phyloP scores from a whole-genome alignment of 2,888 invertebrate species.

The Limenitis arthemis region DNA sequence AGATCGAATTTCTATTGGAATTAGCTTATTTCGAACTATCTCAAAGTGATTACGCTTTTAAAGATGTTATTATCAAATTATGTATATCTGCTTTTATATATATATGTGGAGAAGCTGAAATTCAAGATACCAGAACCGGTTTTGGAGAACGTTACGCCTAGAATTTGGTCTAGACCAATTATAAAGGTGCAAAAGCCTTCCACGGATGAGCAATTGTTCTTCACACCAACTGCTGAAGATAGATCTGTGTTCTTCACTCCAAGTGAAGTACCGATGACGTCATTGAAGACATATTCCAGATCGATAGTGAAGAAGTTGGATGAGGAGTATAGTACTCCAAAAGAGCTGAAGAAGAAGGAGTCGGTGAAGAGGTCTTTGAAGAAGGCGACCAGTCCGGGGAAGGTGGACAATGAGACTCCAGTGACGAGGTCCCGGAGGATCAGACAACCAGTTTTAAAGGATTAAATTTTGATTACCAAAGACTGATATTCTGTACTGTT shows the following conservation, averaged over 20 bases:
- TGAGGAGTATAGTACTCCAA: constrained; percentile 44
- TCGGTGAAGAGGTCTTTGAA: constrained; percentile 28
- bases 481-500: not conserved
- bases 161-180: constrained; percentile 3
- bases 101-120: constrained; percentile 27
- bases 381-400: constrained; percentile 50
- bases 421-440: constrained; percentile 29
- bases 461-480: constrained; percentile 12
- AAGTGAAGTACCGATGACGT: constrained; percentile 30
- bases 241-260: too few relatives aligned
- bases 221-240: constrained; percentile 33
- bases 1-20: constrained; percentile 44
- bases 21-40: constrained; percentile 44
- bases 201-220: constrained; percentile 44
- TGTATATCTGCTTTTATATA: constrained; percentile 43
- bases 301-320: constrained; percentile 53
- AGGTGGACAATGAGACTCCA: constrained; percentile 31
- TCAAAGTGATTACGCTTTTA: constrained; percentile 30
- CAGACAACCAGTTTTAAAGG: constrained; percentile 24
- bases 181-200: constrained; percentile 9
- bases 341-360: constrained; percentile 9
- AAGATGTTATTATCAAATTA: constrained; percentile 42
- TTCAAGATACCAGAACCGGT: constrained; percentile 53
- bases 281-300: constrained; percentile 44
- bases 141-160: constrained; percentile 27